These are phyloP conservation scores for Podargus strigoides DNA, from an alignment of 2,797 vertebrate species.

Conservation along the genomic window DNA sequence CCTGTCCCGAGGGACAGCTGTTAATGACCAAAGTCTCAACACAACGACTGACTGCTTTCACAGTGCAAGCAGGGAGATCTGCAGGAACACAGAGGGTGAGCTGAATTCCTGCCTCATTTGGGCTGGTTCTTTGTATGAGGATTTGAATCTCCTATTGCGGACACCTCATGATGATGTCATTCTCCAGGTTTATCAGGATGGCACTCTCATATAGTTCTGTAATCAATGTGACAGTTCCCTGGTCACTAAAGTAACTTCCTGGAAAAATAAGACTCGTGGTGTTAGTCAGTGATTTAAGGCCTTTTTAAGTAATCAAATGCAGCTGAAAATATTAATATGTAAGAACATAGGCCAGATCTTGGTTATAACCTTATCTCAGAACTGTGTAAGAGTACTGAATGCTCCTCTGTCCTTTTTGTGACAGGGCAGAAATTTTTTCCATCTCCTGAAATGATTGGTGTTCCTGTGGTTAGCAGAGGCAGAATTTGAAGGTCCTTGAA, in stretches of 20 bases:
- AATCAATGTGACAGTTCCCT: neutral
- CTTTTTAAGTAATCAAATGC: neutral
- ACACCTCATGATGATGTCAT: neutral
- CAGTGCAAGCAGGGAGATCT: neutral
- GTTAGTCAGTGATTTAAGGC: neutral
- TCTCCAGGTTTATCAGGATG: neutral
- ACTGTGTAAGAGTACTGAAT: neutral
- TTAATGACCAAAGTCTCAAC: neutral
- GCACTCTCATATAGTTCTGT: neutral
- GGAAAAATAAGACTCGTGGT: neutral
- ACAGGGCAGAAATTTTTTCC: neutral
- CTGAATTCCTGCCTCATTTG: neutral
- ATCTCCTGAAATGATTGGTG: neutral
- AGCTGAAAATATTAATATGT: neutral
- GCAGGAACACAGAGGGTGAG: neutral
- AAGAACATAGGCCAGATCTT: neutral
- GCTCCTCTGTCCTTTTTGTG: neutral
- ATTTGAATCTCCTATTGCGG: neutral
- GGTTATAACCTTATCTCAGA: neutral
- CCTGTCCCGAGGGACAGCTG: neutral
- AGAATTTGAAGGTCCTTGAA: neutral
- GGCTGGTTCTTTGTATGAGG: neutral
- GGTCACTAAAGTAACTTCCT: neutral
- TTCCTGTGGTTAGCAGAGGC: neutral
- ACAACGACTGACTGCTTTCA: fast-evolving